Evolutionary conservation across 2,113 vertebrate genomes (phyloP).

Genomic region (Microtus pennsylvanicus): DNA sequence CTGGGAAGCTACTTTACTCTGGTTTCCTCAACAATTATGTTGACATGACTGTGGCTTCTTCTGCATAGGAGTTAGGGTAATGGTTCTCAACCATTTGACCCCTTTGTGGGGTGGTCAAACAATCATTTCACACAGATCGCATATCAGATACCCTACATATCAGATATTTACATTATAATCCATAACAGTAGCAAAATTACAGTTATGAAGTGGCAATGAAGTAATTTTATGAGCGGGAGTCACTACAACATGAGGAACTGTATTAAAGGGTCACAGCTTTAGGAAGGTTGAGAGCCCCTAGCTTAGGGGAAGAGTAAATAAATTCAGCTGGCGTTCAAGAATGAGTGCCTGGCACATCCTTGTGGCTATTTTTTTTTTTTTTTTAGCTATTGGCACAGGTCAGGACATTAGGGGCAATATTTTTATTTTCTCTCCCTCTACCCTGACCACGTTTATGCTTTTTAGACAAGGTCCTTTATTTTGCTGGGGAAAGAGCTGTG

Average conservation of each 20-base stretch:
- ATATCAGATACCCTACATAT: background rate
- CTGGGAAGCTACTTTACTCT: background rate
- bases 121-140: background rate
- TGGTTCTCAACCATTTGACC: background rate
- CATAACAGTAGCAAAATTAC: background rate
- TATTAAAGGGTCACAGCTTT: background rate
- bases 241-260: background rate
- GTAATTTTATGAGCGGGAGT: background rate
- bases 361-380: background rate
- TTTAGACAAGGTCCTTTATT: constrained; percentile 40
- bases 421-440: constrained; percentile 7
- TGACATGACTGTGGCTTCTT: background rate
- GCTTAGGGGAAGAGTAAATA: background rate
- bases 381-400: background rate
- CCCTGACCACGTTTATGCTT: background rate
- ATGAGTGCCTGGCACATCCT: background rate
- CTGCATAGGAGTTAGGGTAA: background rate
- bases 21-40: background rate
- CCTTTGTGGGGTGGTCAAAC: background rate
- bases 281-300: background rate
- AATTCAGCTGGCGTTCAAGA: background rate
- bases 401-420: background rate
- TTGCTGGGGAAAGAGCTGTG: background rate
- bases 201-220: background rate
- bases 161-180: background rate